Evolutionary conservation across 64 coral and sea anemone genomes (phyloP).

Genomic region (Orbicella faveolata): DNA sequence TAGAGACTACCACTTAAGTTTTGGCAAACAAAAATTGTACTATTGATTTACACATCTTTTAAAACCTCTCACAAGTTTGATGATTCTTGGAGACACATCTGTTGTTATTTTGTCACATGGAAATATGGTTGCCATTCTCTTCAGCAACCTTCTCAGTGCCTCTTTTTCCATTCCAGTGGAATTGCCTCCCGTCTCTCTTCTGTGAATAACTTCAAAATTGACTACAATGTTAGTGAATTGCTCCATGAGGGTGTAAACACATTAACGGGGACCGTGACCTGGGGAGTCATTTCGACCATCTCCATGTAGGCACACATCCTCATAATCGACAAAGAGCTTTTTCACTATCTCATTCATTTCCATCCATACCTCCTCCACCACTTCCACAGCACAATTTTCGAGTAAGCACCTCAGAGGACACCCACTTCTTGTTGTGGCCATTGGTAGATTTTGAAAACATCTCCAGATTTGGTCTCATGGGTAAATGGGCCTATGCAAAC

Average conservation of each 20-base stretch:
- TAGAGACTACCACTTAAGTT: too few species aligned
- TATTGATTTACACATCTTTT: slow-evolving; percentile 19
- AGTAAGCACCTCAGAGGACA: too few species aligned
- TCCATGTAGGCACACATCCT: slow-evolving; percentile 26
- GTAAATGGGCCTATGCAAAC: too few species aligned
- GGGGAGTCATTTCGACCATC: slow-evolving; percentile 68
- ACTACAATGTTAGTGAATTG: slow-evolving; percentile 39
- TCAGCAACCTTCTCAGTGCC: slow-evolving; percentile 34
- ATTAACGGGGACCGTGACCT: slow-evolving; percentile 39
- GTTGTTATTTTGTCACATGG: slow-evolving; percentile 33
- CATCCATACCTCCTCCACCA: too few species aligned
- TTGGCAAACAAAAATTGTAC: too few species aligned
- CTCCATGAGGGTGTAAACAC: slow-evolving; percentile 62
- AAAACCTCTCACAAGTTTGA: slow-evolving; percentile 55
- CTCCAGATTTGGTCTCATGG: too few species aligned
- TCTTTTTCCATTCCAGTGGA: slow-evolving; percentile 55
- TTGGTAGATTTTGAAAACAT: too few species aligned
- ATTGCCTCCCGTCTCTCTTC: slow-evolving; percentile 53
- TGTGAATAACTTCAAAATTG: slow-evolving; percentile 31
- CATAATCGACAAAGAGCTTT: neutral
- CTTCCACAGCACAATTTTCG: too few species aligned
- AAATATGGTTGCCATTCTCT: neutral
- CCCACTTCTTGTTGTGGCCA: too few species aligned
- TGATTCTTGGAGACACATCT: slow-evolving; percentile 55
- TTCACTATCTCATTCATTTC: neutral